Evolutionary conservation across 1,140 invertebrate genomes (phyloP).

Genomic region (Drosophila seguyi): DNA sequence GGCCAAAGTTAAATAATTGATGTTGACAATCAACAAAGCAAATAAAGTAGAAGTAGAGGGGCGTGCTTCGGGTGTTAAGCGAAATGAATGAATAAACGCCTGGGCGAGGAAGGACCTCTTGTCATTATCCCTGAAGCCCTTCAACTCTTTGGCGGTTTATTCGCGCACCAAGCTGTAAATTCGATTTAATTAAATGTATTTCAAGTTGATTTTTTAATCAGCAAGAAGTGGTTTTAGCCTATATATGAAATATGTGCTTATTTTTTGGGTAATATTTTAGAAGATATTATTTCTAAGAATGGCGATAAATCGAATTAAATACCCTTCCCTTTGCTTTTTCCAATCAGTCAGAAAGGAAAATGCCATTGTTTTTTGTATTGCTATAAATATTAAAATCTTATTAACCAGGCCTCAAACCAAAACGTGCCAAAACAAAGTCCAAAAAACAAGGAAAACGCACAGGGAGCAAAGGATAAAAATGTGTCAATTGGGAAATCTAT

Average conservation of each 20-base stretch:
- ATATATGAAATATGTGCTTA: too few species aligned
- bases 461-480: constrained; percentile 65
- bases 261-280: too few species aligned
- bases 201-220: constrained; percentile 34
- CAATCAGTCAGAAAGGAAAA: neutral
- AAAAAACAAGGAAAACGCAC: constrained; percentile 17
- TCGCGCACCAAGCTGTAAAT: constrained; percentile 55
- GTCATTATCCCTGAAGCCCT: constrained; percentile 38
- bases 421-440: constrained; percentile 32
- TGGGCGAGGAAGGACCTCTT: constrained; percentile 34
- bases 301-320: too few species aligned
- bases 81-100: constrained; percentile 62
- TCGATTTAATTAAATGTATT: constrained; percentile 71
- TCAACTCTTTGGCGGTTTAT: constrained; percentile 22
- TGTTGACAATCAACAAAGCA: constrained; percentile 84
- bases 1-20: constrained; percentile 84
- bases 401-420: constrained; percentile 39
- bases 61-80: constrained; percentile 31
- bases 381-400: constrained; percentile 78
- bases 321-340: constrained; percentile 42
- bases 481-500: constrained; percentile 83
- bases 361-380: neutral
- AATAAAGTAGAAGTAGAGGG: constrained; percentile 71
- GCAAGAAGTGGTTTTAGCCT: too few species aligned
- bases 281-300: too few species aligned